These are phyloP conservation scores for Zygogramma bicolorata DNA, from an alignment of 2,888 invertebrate species.

Conservation along the genomic window DNA sequence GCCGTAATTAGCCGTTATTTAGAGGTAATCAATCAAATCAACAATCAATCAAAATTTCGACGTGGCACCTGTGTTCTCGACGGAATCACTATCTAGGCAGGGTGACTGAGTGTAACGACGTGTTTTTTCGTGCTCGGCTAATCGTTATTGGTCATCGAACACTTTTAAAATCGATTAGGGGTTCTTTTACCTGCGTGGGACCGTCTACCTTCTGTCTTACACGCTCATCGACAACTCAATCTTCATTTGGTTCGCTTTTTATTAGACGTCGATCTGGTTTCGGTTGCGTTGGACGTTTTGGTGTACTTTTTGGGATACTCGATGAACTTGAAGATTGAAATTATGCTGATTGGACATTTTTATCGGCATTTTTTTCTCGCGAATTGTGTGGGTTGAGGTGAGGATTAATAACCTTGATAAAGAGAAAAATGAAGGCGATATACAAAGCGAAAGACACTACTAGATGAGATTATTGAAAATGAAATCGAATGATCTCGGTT, in stretches of 20 bases:
- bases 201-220: conserved; percentile 58
- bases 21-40: conserved; percentile 56
- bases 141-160: conserved; percentile 60
- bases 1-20: conserved; percentile 54
- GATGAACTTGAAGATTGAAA: too few relatives aligned
- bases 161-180: conserved; percentile 60
- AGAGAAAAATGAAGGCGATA: too few relatives aligned
- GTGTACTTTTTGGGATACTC: too few relatives aligned
- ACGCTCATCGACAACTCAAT: conserved; percentile 54
- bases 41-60: conserved; percentile 56
- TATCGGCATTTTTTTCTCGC: neutral
- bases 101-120: conserved; percentile 48
- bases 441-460: too few relatives aligned
- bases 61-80: conserved; percentile 45
- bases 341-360: neutral
- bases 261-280: conserved; percentile 29
- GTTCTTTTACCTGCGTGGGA: conserved; percentile 54
- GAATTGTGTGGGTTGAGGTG: too few relatives aligned
- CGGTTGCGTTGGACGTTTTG: conserved; percentile 8
- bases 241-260: conserved; percentile 44
- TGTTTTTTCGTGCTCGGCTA: conserved; percentile 54
- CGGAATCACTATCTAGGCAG: conserved; percentile 16
- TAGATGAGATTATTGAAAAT: too few relatives aligned
- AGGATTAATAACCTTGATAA: too few relatives aligned
- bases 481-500: too few relatives aligned